phyloP scores from a whole-genome alignment of 1,140 invertebrate species.

The Coelopa frigida region DNA sequence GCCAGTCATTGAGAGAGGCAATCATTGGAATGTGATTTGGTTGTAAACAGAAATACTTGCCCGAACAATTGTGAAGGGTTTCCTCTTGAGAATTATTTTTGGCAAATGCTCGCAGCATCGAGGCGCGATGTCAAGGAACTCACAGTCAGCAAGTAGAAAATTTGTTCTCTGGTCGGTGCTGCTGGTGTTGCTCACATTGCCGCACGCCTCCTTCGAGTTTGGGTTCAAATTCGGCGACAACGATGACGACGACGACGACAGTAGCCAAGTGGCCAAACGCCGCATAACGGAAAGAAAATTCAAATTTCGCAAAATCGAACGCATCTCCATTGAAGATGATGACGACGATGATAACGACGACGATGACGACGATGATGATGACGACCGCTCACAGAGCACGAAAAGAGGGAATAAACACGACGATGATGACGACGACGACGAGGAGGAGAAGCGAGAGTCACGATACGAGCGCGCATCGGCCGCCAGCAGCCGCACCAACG shows the following conservation, averaged over 20 bases:
- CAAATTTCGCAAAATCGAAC: conserved; percentile 32
- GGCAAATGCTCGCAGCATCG: no score
- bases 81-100: no score
- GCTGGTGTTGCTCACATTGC: conserved; percentile 9
- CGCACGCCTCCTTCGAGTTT: conserved; percentile 11
- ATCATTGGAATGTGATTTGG: no score
- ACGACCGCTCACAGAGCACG: background rate
- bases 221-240: conserved; percentile 9
- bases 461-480: background rate
- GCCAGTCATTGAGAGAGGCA: no score
- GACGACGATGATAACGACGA: conserved; percentile 11
- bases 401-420: no score
- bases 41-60: no score
- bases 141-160: background rate
- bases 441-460: conserved; percentile 2
- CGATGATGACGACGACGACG: conserved; percentile 8
- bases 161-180: conserved; percentile 2
- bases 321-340: conserved; percentile 16
- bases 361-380: conserved; percentile 5
- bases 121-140: no score
- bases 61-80: no score
- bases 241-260: conserved; percentile 6
- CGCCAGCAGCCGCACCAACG: conserved; percentile 3
- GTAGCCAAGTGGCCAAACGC: conserved; percentile 4
- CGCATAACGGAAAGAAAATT: conserved; percentile 21